These are phyloP conservation scores for Scalopus aquaticus DNA, from an alignment of 2,113 vertebrate genomes.

Conservation along the genomic window DNA sequence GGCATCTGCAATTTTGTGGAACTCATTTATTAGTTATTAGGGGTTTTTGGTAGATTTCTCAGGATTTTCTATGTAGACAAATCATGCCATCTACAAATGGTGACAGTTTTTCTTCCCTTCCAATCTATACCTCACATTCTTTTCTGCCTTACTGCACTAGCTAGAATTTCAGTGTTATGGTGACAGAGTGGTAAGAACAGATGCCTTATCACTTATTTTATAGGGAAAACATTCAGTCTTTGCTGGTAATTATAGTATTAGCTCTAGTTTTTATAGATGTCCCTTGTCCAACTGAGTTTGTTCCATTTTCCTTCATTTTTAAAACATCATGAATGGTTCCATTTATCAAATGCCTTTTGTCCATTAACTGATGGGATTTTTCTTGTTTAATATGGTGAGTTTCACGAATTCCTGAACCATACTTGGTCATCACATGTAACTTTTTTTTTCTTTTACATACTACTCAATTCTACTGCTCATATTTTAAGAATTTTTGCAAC, in stretches of 20 bases:
- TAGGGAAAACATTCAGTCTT: background rate
- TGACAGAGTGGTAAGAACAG: background rate
- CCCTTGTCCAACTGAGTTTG: background rate
- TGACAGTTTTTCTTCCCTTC: background rate
- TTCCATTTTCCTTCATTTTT: background rate
- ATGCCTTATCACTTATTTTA: background rate
- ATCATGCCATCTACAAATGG: background rate
- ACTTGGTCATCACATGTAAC: background rate
- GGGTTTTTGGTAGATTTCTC: background rate
- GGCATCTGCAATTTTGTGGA: background rate
- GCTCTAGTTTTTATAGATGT: background rate
- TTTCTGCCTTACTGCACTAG: background rate
- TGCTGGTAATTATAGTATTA: background rate
- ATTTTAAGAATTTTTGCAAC: background rate
- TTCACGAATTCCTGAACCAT: background rate
- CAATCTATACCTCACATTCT: background rate
- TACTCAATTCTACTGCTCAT: background rate
- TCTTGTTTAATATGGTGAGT: slow-evolving; percentile 18
- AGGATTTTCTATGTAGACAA: background rate
- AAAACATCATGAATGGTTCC: background rate
- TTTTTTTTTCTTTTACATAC: background rate
- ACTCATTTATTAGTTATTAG: background rate
- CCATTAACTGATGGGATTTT: background rate
- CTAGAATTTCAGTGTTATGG: background rate
- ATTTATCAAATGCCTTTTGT: background rate